These are phyloP conservation scores for Pampus argenteus DNA, from an alignment of 2,797 vertebrate genomes.

Conservation along the genomic window DNA sequence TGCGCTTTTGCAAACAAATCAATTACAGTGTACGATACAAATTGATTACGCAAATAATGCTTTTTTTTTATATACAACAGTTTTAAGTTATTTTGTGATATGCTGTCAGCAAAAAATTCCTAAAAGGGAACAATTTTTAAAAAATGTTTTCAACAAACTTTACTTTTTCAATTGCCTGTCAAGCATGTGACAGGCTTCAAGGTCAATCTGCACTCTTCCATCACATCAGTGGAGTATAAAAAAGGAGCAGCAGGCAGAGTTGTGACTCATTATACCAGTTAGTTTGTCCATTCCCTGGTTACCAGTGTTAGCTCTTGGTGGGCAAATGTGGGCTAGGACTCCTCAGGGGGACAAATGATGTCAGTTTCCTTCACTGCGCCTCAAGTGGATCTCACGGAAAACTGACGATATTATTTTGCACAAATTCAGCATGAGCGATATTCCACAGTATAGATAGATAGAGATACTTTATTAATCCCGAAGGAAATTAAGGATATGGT, in stretches of 20 bases:
- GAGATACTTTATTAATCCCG: too few species aligned
- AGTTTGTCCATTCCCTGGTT: constrained; percentile 28
- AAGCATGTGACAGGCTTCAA: constrained; percentile 40
- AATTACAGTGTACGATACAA: not conserved
- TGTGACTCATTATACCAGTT: constrained; percentile 31
- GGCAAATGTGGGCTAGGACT: constrained; percentile 30
- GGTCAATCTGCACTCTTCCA: constrained; percentile 33
- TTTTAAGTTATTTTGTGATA: not conserved
- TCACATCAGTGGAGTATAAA: constrained; percentile 18
- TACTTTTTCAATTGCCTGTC: not conserved
- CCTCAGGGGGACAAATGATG: constrained; percentile 27
- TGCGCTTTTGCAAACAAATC: not conserved
- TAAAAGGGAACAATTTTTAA: not conserved
- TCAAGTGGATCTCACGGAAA: constrained; percentile 5
- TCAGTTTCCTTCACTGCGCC: constrained; percentile 15
- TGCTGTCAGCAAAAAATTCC: not conserved
- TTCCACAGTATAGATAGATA: not conserved
- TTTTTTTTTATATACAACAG: not conserved
- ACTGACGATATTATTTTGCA: constrained; percentile 13
- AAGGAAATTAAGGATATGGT: too few species aligned
- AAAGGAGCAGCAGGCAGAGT: constrained; percentile 29
- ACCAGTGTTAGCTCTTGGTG: constrained; percentile 20
- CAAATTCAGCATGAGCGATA: not conserved
- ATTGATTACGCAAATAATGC: not conserved
- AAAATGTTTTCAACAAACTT: constrained; percentile 5